A percentile compares a stretch with the other conserved stretches of the same genome.
Conservation (phyloP, 1,140 invertebrate genomes). For the Hyposmocoma kahamanoa region DNA sequence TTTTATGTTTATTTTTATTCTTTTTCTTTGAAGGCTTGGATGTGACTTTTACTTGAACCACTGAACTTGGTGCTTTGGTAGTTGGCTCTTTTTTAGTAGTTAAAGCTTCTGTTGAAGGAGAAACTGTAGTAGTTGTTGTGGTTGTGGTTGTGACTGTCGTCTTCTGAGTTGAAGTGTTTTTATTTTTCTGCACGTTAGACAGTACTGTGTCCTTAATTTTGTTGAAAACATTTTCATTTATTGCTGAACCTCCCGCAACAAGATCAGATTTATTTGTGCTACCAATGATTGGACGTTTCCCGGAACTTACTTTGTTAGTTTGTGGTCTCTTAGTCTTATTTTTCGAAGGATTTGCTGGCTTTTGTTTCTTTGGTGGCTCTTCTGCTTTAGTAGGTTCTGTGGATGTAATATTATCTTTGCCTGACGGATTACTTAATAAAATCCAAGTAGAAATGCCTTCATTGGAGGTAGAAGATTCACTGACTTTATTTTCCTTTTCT, state of each 20-base stretch:
- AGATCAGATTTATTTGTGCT: constrained; percentile 70
- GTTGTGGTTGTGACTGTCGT: constrained; percentile 26
- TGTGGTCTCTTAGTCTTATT: constrained; percentile 55
- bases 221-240: constrained; percentile 69
- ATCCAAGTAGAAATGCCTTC: constrained; percentile 85
- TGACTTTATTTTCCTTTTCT: constrained; percentile 62
- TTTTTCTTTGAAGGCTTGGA: constrained; percentile 51
- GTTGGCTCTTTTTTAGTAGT: constrained; percentile 35
- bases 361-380: constrained; percentile 47
- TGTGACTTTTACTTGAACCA: constrained; percentile 31
- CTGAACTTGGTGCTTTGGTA: constrained; percentile 19
- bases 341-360: constrained; percentile 35
- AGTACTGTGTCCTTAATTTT: constrained; percentile 71
- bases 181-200: constrained; percentile 68
- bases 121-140: constrained; percentile 28
- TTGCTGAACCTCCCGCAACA: constrained; percentile 65
- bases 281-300: constrained; percentile 56
- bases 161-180: constrained; percentile 38
- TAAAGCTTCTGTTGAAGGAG: constrained; percentile 32
- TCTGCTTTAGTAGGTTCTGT: constrained; percentile 58
- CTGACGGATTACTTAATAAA: constrained; percentile 74
- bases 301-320: constrained; percentile 29
- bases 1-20: constrained; percentile 49
- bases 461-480: constrained; percentile 75
- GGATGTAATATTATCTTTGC: constrained; percentile 37